phyloP scores from a whole-genome alignment of 92 coral and sea anemone genomes.

The Epizoanthus illoricatus region DNA sequence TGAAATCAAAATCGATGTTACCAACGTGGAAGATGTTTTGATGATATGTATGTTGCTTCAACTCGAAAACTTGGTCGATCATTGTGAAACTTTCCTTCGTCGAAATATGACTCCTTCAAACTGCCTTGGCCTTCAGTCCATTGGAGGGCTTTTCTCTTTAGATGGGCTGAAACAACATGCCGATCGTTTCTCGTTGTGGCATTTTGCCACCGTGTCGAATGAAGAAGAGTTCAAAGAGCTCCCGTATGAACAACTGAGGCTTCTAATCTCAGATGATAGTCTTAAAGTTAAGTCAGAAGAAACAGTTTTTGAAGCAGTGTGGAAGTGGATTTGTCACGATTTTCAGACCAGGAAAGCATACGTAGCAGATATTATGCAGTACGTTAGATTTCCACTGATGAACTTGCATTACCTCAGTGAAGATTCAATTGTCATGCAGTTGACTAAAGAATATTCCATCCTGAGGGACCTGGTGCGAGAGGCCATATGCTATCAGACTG shows the following conservation, averaged over 20 bases:
- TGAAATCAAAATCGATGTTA: constrained; percentile 79
- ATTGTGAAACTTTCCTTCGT: constrained; percentile 97
- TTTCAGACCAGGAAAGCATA: constrained; percentile 62
- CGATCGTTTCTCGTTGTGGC: constrained; percentile 88
- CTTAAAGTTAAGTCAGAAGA: constrained; percentile 97
- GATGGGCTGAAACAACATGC: constrained; percentile 88
- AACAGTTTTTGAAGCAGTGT: constrained; percentile 85
- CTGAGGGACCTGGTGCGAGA: constrained; percentile 90
- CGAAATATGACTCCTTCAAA: constrained; percentile 94
- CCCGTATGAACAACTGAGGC: constrained; percentile 79
- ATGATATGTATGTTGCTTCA: constrained; percentile 82
- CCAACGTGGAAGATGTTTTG: constrained; percentile 87
- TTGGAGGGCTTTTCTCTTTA: constrained; percentile 82
- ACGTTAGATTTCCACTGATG: constrained; percentile 92
- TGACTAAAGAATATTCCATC: constrained; percentile 74
- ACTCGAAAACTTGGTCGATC: constrained; percentile 79
- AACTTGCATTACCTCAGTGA: constrained; percentile 77
- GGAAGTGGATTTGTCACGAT: constrained; percentile 95
- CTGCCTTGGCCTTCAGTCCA: constrained; percentile 86
- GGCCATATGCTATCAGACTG: constrained; percentile 82
- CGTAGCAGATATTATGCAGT: constrained; percentile 91
- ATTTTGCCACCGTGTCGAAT: constrained; percentile 86
- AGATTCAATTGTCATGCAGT: constrained; percentile 60
- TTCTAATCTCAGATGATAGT: constrained; percentile 78
- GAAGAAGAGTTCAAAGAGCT: constrained; percentile 88